Base-by-base conservation (phyloP, 1,140 invertebrate genomes). In the Magallana ariakensis region DNA sequence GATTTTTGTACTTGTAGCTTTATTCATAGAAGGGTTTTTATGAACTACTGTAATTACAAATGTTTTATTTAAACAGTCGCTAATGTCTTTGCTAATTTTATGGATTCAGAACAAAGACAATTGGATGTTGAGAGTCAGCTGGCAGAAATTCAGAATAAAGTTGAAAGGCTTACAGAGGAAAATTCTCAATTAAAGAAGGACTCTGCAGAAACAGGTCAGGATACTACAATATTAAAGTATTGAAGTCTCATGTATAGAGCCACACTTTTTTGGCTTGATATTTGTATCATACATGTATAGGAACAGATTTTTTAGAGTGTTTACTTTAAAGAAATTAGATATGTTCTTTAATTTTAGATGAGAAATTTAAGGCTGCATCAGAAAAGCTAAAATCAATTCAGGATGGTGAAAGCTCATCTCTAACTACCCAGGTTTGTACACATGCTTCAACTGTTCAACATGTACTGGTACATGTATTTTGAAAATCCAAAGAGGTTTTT, bases 91-190 rank as follows among this genome's bases (percentile, higher is more conserved):
- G 58, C n/a, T 60, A n/a, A 60, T 15, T 9, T 60, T 16, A 16
- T n/a, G 11, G 15, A 16, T 90, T 58, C 89, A 94, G 94, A 94
- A 86, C 94, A 94, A 92, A 91, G 93, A 83, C 93, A 92, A 85
- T 94, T 94, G 92, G 94, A 94, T 56, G 86, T 94, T n/a, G 94
- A 94, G 84, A 93, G 92, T 83, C 92, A 94, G 84, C 80, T 94
- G 33, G 91, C 92, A 7, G 89, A 56, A 46, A 90, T 84, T 33
- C 92, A 91, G 86, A 89, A 86, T n/a, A 90, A 93, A 62, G 84
- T 93, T 22, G 91, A 93, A 85, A 81, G 87, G n/a, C 92, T 93
- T 83, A 87, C 84, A 19, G 46, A 86, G 53, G 46, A 62, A n/a
- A 89, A 88, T 33, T 80, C 60, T 22, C 87, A 89, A 46, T 80